These are phyloP conservation scores for Myanophis thanlyinensis DNA, from an alignment of 2,113 vertebrate genomes.

Conservation along the genomic window DNA sequence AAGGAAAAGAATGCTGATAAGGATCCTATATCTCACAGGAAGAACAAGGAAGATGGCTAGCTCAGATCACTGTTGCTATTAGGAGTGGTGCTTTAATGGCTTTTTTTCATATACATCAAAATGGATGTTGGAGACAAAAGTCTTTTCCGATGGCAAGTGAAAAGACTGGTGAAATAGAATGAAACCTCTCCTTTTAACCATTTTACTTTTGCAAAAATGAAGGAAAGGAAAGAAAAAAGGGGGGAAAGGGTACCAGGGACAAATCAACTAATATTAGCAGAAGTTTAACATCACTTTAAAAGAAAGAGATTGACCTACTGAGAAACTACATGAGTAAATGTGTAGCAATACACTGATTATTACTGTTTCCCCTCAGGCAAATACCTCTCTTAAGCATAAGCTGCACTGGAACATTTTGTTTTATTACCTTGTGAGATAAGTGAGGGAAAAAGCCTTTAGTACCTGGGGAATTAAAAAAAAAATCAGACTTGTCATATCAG, in stretches of 20 bases:
- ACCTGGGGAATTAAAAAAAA: constrained; percentile 91
- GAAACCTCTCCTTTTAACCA: constrained; percentile 44
- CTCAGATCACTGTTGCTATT: constrained; percentile 79
- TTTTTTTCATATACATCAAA: constrained; percentile 65
- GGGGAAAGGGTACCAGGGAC: constrained; percentile 60
- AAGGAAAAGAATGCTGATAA: constrained; percentile 86
- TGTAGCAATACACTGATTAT: constrained; percentile 86
- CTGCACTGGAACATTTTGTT: constrained; percentile 88
- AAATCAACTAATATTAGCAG: constrained; percentile 80
- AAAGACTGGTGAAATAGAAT: constrained; percentile 56
- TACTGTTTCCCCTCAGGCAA: constrained; percentile 96
- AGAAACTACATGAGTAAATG: constrained; percentile 84
- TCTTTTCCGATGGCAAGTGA: constrained; percentile 57
- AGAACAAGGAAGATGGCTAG: constrained; percentile 74
- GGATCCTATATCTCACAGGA: constrained; percentile 77
- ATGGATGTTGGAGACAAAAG: constrained; percentile 67
- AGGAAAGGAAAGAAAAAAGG: constrained; percentile 18
- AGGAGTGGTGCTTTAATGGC: constrained; percentile 77
- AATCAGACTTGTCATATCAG: constrained; percentile 86
- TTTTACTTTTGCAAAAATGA: not conserved
- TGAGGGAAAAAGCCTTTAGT: constrained; percentile 78
- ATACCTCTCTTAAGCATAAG: constrained; percentile 88
- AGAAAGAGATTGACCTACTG: constrained; percentile 85
- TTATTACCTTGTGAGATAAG: constrained; percentile 96
- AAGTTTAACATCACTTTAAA: constrained; percentile 88